Evolutionary conservation across 2,888 invertebrate species (phyloP).

Genomic region (Exocentrus adspersus): DNA sequence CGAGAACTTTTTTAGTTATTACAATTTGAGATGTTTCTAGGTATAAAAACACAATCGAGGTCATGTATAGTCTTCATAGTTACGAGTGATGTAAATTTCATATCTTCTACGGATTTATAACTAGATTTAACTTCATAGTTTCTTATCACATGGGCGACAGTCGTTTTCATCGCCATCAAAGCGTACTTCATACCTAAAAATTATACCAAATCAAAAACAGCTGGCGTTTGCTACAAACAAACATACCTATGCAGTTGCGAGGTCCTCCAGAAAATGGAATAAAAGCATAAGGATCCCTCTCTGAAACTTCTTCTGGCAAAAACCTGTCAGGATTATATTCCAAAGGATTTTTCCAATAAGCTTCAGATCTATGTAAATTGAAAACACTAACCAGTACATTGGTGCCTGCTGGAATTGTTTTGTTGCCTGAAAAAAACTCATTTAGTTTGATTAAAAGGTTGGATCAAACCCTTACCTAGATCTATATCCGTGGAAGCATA

Average conservation of each 20-base stretch:
- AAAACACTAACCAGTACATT: conserved; percentile 32
- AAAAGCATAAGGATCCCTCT: conserved; percentile 29
- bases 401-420: conserved; percentile 34
- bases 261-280: conserved; percentile 25
- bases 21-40: no score
- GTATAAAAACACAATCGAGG: conserved; percentile 16
- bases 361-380: conserved; percentile 59
- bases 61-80: conserved; percentile 21
- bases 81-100: conserved; percentile 6
- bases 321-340: conserved; percentile 70
- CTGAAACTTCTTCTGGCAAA: conserved; percentile 62
- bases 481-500: conserved; percentile 29
- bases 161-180: conserved; percentile 62
- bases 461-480: conserved; percentile 35
- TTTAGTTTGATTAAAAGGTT: no score
- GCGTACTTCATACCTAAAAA: conserved; percentile 60
- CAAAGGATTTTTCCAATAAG: conserved; percentile 68
- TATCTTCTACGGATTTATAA: conserved; percentile 31
- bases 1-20: no score
- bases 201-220: no score
- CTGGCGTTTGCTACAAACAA: not conserved
- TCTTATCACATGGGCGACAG: conserved; percentile 57
- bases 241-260: conserved; percentile 24
- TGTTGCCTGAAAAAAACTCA: conserved; percentile 29
- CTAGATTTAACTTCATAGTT: conserved; percentile 51